phyloP scores from a whole-genome alignment of 2,888 invertebrate genomes.

The Camptogramma bilineatum region DNA sequence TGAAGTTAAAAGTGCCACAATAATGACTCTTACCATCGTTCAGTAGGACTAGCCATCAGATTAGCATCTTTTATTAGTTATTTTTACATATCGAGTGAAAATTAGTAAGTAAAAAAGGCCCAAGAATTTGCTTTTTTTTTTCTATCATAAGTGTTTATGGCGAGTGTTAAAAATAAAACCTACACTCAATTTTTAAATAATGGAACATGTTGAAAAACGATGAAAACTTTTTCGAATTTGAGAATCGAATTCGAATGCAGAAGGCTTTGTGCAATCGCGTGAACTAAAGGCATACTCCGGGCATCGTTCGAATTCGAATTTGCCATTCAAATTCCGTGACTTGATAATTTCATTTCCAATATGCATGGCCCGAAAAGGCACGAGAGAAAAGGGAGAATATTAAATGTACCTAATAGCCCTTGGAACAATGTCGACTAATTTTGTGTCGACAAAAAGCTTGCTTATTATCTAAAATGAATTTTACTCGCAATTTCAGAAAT shows the following conservation, averaged over 20 bases:
- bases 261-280: conserved; percentile 22
- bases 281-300: conserved; percentile 21
- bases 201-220: not conserved
- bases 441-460: conserved; percentile 4
- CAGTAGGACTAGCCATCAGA: no score
- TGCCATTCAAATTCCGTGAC: conserved; percentile 28
- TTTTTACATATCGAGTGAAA: no score
- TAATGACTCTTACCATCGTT: no score
- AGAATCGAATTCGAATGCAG: conserved; percentile 18
- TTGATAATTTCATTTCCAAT: conserved; percentile 27
- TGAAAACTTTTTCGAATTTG: conserved; percentile 9
- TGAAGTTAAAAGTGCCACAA: no score
- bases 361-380: conserved; percentile 3
- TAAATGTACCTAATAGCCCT: conserved; percentile 3
- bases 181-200: not conserved
- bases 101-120: no score
- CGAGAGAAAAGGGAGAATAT: conserved; percentile 2
- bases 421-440: conserved; percentile 15
- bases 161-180: not conserved
- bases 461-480: not conserved
- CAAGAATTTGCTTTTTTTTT: no score
- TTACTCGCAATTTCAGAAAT: not conserved
- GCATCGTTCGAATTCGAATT: conserved; percentile 17
- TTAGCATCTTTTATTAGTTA: no score
- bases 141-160: no score